phyloP scores from a whole-genome alignment of 2,113 vertebrate genomes.

The Erythrolamprus reginae region DNA sequence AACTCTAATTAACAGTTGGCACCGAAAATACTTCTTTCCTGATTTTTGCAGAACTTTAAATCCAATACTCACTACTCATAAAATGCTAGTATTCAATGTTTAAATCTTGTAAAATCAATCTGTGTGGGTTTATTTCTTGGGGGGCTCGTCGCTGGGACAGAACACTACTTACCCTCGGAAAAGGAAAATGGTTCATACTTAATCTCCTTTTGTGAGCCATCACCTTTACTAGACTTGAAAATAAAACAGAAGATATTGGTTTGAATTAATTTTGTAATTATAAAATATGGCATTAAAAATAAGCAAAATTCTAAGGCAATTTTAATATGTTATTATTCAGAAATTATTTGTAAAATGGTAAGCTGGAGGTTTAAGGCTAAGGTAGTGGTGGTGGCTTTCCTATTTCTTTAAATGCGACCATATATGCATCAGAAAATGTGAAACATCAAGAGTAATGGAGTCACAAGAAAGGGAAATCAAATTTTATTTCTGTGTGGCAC shows the following conservation, averaged over 20 bases:
- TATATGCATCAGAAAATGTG: neutral
- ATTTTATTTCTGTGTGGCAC: neutral
- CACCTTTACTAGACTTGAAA: constrained; percentile 67
- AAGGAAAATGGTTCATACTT: constrained; percentile 92
- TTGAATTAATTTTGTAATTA: neutral
- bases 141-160: no score
- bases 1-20: no score
- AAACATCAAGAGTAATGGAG: neutral
- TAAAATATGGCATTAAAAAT: constrained; percentile 1
- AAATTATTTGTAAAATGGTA: neutral
- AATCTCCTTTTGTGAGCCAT: constrained; percentile 75
- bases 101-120: no score
- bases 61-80: no score
- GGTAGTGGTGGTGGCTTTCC: neutral
- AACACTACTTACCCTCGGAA: constrained; percentile 90
- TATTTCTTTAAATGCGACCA: neutral
- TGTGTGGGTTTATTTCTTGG: no score
- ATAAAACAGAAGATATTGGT: constrained; percentile 36
- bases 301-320: neutral
- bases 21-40: no score
- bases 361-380: neutral
- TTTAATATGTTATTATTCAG: neutral
- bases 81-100: no score
- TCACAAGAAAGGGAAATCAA: neutral
- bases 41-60: no score